A percentile compares a stretch with the other conserved stretches of the same genome.
Evolutionary conservation across 2,113 vertebrate genomes (phyloP).

Genomic region (Lepus timidus): DNA sequence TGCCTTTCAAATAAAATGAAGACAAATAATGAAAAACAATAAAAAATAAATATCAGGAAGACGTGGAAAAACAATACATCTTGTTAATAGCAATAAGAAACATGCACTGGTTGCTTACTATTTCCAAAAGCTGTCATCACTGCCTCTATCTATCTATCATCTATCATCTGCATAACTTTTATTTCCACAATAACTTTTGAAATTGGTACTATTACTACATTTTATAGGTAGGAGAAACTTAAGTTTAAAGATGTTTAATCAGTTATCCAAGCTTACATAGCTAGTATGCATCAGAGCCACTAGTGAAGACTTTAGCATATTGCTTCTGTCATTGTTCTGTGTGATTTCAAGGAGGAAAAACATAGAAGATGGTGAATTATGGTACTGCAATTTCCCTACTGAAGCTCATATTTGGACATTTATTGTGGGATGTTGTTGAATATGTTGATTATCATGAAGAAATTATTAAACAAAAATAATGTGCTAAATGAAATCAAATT

Average conservation of each 20-base stretch:
- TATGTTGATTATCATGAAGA: not conserved
- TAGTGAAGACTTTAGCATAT: not conserved
- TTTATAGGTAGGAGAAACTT: not conserved
- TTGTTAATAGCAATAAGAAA: not conserved
- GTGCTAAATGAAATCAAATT: not conserved
- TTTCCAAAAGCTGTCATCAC: not conserved
- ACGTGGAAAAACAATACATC: not conserved
- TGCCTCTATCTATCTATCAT: not conserved
- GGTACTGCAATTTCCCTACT: not conserved
- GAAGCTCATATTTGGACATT: not conserved
- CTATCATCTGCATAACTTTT: not conserved
- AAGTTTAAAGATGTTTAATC: not conserved
- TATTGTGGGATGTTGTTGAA: not conserved
- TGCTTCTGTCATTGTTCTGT: not conserved
- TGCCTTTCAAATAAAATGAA: too few relatives aligned
- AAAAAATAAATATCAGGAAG: too few relatives aligned
- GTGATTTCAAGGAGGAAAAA: not conserved
- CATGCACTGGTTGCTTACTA: not conserved
- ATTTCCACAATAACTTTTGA: constrained; percentile 29
- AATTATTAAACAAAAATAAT: constrained; percentile 30
- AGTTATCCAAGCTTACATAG: not conserved
- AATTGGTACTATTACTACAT: not conserved
- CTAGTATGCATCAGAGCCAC: not conserved
- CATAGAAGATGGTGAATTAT: not conserved
- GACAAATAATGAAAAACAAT: too few relatives aligned